Evolutionary conservation across 2,113 vertebrate species (phyloP).

Genomic region (Perca schrenkii): DNA sequence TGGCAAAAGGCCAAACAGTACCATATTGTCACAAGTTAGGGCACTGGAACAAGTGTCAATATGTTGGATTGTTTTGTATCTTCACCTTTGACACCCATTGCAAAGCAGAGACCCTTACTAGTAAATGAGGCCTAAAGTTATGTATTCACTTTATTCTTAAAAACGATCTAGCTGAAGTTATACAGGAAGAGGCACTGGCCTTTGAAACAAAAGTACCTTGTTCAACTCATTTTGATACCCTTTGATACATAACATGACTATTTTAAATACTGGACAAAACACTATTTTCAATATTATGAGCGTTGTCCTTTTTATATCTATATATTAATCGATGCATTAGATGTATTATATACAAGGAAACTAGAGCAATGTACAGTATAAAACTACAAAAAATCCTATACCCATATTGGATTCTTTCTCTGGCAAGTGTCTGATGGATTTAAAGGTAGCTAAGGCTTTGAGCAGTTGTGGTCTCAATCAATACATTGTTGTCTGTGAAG

Average conservation of each 20-base stretch:
- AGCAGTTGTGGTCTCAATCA: conserved; percentile 21
- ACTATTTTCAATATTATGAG: neutral
- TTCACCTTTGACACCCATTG: conserved; percentile 50
- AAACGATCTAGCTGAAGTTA: neutral
- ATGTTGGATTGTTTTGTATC: conserved; percentile 30
- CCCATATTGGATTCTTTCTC: neutral
- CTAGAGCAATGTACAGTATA: neutral
- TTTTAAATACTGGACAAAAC: neutral
- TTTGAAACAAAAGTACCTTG: neutral
- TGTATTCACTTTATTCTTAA: conserved; percentile 24
- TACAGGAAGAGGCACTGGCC: neutral
- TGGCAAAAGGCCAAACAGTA: conserved; percentile 49
- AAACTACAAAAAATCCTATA: neutral
- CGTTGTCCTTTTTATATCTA: neutral
- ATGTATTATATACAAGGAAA: too few relatives aligned
- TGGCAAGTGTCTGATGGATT: conserved; percentile 5
- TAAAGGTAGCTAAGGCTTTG: conserved; percentile 17
- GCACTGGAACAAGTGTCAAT: conserved; percentile 30
- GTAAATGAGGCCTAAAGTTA: conserved; percentile 41
- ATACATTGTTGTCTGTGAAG: conserved; percentile 36
- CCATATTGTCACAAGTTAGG: conserved; percentile 25
- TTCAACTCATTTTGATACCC: neutral
- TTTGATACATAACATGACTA: neutral
- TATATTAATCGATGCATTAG: neutral
- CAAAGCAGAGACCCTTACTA: neutral